phyloP scores from a whole-genome alignment of 1,140 invertebrate genomes.

The Caenorhabditis inopinata region DNA sequence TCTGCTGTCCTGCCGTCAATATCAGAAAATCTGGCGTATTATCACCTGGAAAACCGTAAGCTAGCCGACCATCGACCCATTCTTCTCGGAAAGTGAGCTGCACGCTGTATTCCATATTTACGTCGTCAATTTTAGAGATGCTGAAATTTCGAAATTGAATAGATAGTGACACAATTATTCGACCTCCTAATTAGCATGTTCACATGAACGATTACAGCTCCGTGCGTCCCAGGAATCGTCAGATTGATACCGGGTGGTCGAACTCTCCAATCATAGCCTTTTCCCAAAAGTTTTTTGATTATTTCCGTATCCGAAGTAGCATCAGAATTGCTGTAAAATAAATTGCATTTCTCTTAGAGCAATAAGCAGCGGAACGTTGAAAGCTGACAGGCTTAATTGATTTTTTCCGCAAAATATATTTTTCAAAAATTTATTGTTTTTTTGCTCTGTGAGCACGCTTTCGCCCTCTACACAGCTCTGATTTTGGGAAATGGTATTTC shows the following conservation, averaged over 20 bases:
- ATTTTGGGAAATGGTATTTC: too few species aligned
- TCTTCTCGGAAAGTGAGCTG: slow-evolving; percentile 92
- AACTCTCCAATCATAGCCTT: slow-evolving; percentile 64
- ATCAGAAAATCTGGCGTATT: slow-evolving; percentile 61
- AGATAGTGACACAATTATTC: neutral
- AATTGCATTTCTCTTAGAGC: neutral
- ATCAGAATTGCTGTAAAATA: slow-evolving; percentile 20
- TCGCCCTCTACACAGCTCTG: too few species aligned
- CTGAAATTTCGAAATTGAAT: slow-evolving; percentile 64
- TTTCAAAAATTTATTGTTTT: too few species aligned
- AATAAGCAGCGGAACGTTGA: too few species aligned
- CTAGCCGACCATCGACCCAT: slow-evolving; percentile 87
- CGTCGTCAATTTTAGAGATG: slow-evolving; percentile 97
- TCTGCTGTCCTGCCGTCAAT: slow-evolving; percentile 62
- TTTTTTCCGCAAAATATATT: too few species aligned
- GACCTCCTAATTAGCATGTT: slow-evolving; percentile 84
- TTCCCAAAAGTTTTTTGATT: slow-evolving; percentile 58
- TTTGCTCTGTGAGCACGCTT: too few species aligned
- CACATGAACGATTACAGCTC: slow-evolving; percentile 72
- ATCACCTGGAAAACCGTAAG: slow-evolving; percentile 46
- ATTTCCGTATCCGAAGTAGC: slow-evolving; percentile 62
- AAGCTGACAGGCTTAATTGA: too few species aligned
- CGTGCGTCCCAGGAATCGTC: slow-evolving; percentile 63
- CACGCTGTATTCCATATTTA: slow-evolving; percentile 78
- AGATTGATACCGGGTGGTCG: slow-evolving; percentile 63